These are phyloP conservation scores for Amphiprion ocellaris DNA, from an alignment of 2,113 vertebrate genomes.

Conservation along the genomic window DNA sequence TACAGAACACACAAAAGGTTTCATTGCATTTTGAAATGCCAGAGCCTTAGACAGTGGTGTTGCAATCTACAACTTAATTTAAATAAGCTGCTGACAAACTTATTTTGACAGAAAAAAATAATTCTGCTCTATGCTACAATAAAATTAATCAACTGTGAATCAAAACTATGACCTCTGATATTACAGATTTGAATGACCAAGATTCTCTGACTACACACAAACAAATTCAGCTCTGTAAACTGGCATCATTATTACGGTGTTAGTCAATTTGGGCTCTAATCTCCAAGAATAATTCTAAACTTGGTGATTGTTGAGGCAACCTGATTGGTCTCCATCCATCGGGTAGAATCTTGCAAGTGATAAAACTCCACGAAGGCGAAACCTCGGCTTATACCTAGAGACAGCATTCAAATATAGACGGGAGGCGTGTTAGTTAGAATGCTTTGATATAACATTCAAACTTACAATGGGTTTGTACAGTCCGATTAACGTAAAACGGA, in stretches of 20 bases:
- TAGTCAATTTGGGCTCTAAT: constrained; percentile 51
- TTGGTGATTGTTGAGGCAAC: constrained; percentile 99
- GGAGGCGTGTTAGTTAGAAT: constrained; percentile 99
- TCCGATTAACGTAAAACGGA: constrained; percentile 84
- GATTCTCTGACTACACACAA: constrained; percentile 14
- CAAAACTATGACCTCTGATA: constrained; percentile 15
- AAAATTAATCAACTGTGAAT: constrained; percentile 28
- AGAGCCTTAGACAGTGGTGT: neutral
- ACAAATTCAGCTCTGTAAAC: constrained; percentile 31
- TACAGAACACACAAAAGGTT: neutral
- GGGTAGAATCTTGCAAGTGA: constrained; percentile 99
- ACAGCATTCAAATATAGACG: constrained; percentile 99
- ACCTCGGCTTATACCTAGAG: constrained; percentile 99
- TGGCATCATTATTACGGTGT: constrained; percentile 4
- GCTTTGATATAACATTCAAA: constrained; percentile 95
- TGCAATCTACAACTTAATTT: neutral
- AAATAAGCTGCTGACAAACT: constrained; percentile 13
- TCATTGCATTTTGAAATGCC: too few species aligned
- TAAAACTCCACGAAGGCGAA: constrained; percentile 99
- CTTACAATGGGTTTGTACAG: constrained; percentile 93
- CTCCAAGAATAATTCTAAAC: constrained; percentile 83
- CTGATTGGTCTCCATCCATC: constrained; percentile 99
- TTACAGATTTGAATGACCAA: constrained; percentile 6
- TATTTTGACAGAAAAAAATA: constrained; percentile 16
- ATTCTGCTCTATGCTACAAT: constrained; percentile 2